Percentiles rank a stretch among this genome's conserved stretches.
Evolutionary conservation across 2,113 vertebrate genomes (phyloP).

Genomic region (Isurus oxyrinchus): DNA sequence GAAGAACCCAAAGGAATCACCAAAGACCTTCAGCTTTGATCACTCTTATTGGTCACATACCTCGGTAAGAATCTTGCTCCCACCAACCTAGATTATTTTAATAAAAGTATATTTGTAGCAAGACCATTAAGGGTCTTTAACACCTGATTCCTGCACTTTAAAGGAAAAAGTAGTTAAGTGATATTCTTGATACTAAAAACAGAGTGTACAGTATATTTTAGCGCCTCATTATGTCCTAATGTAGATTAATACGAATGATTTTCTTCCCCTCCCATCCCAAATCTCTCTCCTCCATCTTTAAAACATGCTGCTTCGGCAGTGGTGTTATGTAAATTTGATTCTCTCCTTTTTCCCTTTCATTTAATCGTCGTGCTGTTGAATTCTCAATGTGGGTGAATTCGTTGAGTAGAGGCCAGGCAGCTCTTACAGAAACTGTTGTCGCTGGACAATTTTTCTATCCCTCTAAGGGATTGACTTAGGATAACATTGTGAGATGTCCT

Average conservation of each 20-base stretch:
- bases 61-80: slow-evolving; percentile 63
- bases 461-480: background rate
- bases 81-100: background rate
- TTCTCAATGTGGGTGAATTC: background rate
- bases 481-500: background rate
- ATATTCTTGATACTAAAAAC: background rate
- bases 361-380: background rate
- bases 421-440: background rate
- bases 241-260: background rate
- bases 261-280: background rate
- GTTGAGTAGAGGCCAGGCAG: background rate
- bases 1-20: slow-evolving; percentile 95
- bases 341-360: background rate
- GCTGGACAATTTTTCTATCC: background rate
- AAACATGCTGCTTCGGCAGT: background rate
- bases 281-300: background rate
- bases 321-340: background rate
- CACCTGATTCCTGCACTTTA: background rate
- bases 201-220: background rate
- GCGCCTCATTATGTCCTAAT: background rate
- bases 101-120: background rate
- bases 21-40: slow-evolving; percentile 98
- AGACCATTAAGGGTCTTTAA: background rate
- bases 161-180: background rate
- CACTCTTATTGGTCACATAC: slow-evolving; percentile 99